A percentile compares a stretch with the other conserved stretches of the same genome.
phyloP scores from a whole-genome alignment of 2,113 vertebrate genomes.

The Scytalopus superciliaris region DNA sequence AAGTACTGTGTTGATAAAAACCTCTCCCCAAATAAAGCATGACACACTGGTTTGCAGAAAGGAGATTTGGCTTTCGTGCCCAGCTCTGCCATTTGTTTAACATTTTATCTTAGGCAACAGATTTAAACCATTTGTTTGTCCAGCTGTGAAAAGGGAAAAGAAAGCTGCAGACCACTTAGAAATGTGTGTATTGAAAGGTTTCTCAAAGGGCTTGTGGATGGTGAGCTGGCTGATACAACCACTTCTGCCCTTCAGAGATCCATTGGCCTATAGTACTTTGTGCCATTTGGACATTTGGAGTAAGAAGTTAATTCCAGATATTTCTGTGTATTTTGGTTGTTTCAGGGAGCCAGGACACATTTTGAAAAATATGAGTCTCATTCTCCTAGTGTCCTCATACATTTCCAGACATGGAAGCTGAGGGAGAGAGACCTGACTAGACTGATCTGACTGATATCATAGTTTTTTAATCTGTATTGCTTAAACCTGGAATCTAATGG shows the following conservation, averaged over 20 bases:
- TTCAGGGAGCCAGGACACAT: background rate
- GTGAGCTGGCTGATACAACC: background rate
- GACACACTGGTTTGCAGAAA: background rate
- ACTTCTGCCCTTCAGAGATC: background rate
- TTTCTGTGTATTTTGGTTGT: background rate
- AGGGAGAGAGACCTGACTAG: background rate
- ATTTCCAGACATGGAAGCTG: background rate
- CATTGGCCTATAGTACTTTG: background rate
- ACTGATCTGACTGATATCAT: background rate
- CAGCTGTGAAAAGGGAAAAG: background rate
- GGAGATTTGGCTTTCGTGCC: background rate
- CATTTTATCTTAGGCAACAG: background rate
- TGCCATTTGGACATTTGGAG: background rate
- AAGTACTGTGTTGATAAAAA: background rate
- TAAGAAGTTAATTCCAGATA: background rate
- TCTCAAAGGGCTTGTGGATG: background rate
- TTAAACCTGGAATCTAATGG: background rate
- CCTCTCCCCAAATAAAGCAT: background rate
- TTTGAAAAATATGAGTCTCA: background rate
- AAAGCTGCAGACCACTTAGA: background rate
- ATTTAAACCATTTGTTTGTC: background rate
- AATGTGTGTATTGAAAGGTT: background rate
- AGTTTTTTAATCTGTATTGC: conserved; percentile 11
- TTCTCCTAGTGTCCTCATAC: background rate
- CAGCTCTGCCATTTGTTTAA: background rate